Conservation (phyloP, 2,888 invertebrate genomes). For the Helicoverpa assulta region DNA sequence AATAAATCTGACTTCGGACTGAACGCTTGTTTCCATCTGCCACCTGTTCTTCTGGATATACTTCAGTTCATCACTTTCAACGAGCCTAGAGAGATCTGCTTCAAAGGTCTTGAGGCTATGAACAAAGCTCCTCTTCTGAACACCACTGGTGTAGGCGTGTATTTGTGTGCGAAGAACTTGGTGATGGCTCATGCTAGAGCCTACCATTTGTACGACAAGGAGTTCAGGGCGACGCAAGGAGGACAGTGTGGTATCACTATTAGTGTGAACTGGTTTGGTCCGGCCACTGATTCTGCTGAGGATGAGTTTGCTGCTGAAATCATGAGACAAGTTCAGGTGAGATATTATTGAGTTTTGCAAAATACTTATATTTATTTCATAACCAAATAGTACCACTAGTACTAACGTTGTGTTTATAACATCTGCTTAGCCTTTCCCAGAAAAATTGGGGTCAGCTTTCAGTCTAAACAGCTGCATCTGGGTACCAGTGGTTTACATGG, state of each 20-base stretch:
- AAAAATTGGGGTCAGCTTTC: too few relatives aligned
- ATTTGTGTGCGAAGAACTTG: constrained; percentile 85
- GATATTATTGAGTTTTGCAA: neutral
- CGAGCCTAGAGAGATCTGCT: constrained; percentile 84
- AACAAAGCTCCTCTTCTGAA: constrained; percentile 75
- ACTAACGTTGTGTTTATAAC: too few relatives aligned
- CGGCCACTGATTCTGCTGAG: constrained; percentile 72
- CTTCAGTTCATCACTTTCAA: constrained; percentile 88
- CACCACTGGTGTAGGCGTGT: constrained; percentile 82
- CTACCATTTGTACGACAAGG: constrained; percentile 77
- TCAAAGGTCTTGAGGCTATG: constrained; percentile 79
- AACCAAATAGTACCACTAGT: too few relatives aligned
- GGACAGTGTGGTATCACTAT: constrained; percentile 71
- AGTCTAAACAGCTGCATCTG: too few relatives aligned
- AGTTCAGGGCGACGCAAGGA: constrained; percentile 69
- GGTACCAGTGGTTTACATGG: too few relatives aligned
- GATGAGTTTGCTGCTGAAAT: constrained; percentile 78
- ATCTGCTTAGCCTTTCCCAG: too few relatives aligned
- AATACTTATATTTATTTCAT: too few relatives aligned
- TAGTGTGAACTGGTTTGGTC: constrained; percentile 68
- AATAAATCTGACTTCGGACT: too few relatives aligned
- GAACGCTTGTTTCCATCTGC: too few relatives aligned
- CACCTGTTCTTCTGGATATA: too few relatives aligned
- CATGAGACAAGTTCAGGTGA: constrained; percentile 60
- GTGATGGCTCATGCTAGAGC: constrained; percentile 89